A percentile compares a stretch with the other conserved stretches of the same genome.
These are phyloP conservation scores for Crocodylus rhombifer DNA, from an alignment of 2,797 vertebrate genomes.

Conservation along the genomic window DNA sequence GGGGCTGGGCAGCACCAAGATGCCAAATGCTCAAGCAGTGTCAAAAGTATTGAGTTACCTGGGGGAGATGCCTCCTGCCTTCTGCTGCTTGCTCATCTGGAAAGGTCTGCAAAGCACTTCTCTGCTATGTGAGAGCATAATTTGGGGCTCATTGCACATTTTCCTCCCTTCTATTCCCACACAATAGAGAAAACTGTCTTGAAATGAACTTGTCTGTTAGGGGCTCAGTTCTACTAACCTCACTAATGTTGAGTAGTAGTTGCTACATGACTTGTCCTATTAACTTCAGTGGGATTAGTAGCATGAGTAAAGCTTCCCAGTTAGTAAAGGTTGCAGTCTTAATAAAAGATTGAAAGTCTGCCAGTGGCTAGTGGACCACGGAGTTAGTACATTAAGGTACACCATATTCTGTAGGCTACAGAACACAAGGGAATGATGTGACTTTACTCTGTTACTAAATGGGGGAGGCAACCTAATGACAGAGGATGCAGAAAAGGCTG, in stretches of 20 bases:
- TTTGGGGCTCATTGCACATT: background rate
- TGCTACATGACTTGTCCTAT: background rate
- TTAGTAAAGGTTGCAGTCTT: background rate
- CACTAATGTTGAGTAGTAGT: background rate
- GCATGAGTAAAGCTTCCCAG: background rate
- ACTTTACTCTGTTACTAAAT: too few relatives aligned
- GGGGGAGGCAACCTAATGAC: too few relatives aligned
- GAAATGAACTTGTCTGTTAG: background rate
- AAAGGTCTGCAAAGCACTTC: accelerated
- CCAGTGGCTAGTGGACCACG: too few relatives aligned
- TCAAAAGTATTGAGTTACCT: background rate
- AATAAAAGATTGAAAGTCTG: accelerated
- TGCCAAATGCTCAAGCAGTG: background rate
- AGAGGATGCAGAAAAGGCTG: too few relatives aligned
- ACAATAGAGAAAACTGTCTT: background rate
- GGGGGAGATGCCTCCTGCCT: background rate
- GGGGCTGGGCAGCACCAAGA: background rate
- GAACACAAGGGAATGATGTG: too few relatives aligned
- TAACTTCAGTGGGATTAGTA: accelerated
- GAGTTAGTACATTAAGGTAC: too few relatives aligned
- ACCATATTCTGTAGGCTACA: too few relatives aligned
- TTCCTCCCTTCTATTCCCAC: background rate
- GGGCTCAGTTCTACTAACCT: background rate
- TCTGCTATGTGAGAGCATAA: background rate
- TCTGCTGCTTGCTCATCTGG: background rate